Base-by-base conservation (phyloP, 2,888 invertebrate genomes). In the Caenorhabditis angaria region DNA sequence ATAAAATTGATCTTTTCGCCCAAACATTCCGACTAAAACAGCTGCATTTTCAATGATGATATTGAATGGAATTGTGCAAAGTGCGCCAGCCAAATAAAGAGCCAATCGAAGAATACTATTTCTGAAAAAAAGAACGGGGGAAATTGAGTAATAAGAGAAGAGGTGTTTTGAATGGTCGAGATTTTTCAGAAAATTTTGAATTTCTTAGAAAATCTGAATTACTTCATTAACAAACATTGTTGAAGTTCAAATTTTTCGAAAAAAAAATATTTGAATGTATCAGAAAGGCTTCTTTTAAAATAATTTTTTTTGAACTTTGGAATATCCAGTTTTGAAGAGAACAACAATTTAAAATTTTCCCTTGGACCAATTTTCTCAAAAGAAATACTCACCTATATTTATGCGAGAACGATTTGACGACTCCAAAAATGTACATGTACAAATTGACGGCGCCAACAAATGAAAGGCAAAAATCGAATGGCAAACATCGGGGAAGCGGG, bases 401-500 rank as follows among this genome's bases (percentile, higher is more conserved):
- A 61, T 84, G 83, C n/a, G 94, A 94, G 88, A 97, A 96, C 64
- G 95, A 95, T 88, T 95, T 96, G 61, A 95, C 91, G n/a, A 95
- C 95, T 76, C 97, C 97, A 89, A 95, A 97, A 75, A 96, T 92
- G 88, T 96, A 97, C 95, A 97, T 96, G 89, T 97, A 97, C 87
- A 95, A 93, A 88, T 94, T 95, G 67, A 95, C 93, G 71, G 94
- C 95, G 76, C 93, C 95, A 83, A 94, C 93, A 88, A 95, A 95
- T 65, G 94, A 93, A 89, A 94, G 94, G 29, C 94, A 87, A 83
- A 94, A 92, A 88, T 96, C 94, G 86, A 96, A 91, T 55, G 92
- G 78, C 68, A 92, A 91, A 70, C 83, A 88, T 54, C 86, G 82
- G 92, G 94, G 88, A 93, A 95, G 35, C 2, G 96, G 96, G 88